Conservation (phyloP, 2,797 vertebrate species). For the Enteromius paludinosus region DNA sequence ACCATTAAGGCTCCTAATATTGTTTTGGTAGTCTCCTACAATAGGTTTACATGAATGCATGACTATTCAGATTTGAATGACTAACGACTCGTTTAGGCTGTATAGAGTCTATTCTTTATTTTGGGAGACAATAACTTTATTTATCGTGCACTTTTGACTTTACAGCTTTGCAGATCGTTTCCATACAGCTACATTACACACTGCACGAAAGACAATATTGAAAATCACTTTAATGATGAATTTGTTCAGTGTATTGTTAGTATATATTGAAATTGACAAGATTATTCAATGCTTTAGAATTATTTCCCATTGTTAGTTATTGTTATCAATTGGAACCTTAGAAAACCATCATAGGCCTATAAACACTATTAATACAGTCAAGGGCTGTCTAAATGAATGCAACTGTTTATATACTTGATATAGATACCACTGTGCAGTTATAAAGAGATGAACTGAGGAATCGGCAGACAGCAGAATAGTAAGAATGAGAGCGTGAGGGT, state of each 20-base stretch:
- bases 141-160: too few species aligned
- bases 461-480: background rate
- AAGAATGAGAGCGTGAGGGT: constrained; percentile 2
- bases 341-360: background rate
- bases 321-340: background rate
- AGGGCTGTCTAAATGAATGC: background rate
- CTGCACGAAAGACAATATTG: too few species aligned
- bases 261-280: background rate
- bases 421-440: background rate
- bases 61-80: too few species aligned
- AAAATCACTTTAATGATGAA: background rate
- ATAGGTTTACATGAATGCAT: too few species aligned
- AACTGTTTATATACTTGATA: background rate
- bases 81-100: too few species aligned
- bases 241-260: background rate
- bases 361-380: background rate
- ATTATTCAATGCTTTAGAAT: background rate
- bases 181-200: too few species aligned
- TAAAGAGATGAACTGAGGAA: background rate
- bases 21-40: too few species aligned
- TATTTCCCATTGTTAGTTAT: background rate
- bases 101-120: too few species aligned
- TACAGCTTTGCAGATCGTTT: too few species aligned
- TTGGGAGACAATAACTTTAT: too few species aligned
- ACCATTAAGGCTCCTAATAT: too few species aligned